Base-by-base conservation (phyloP, 1,140 invertebrate genomes). In the Bombus sibiricus region DNA sequence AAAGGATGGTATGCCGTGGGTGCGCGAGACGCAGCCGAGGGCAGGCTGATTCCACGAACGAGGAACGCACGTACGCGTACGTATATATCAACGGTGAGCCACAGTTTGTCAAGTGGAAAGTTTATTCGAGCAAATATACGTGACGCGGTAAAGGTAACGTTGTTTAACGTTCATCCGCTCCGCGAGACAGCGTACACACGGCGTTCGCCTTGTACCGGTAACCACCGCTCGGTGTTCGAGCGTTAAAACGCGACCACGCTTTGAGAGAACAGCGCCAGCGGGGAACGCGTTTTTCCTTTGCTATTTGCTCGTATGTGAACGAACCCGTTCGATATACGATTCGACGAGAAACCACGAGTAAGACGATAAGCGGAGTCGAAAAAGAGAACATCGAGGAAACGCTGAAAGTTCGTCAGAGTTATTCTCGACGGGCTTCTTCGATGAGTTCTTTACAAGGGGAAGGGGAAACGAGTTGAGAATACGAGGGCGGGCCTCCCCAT, bases 61-160 rank as follows among this genome's bases (percentile, higher is more conserved):
- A n/a, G 86, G 73, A 82, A 88, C 78, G 75, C 77, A 85, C 78
- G 39, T 68, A 79, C 62, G 64, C 64, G 77, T 43, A 72, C 68
- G 76, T 86, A 78, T 93, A 91, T 93, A 93, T 92, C 91, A 93
- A 89, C 89, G 68, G 90, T 90, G 89, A 91, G 88, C 89, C 88
- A 84, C 85, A 85, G 75, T 81, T 85, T 85, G 87, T 89, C 88
- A 89, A 89, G 83, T 74, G 87, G 84, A 88, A 89, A 91, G 88
- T 85, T 84, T 89, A 88, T 82, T 89, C 83, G 86, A 62, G 78
- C 74, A 88, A 90, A 91, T 73, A 75, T 80, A 85, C 83, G 83
- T 85, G 83, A 85, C 83, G 76, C 83, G 76, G 83, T 80, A 80
- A 80, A 85, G 83, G 83, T 85, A 80, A 85, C 83, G 76, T 85